phyloP scores from a whole-genome alignment of 2,113 vertebrate species.

The Peromyscus californicus region DNA sequence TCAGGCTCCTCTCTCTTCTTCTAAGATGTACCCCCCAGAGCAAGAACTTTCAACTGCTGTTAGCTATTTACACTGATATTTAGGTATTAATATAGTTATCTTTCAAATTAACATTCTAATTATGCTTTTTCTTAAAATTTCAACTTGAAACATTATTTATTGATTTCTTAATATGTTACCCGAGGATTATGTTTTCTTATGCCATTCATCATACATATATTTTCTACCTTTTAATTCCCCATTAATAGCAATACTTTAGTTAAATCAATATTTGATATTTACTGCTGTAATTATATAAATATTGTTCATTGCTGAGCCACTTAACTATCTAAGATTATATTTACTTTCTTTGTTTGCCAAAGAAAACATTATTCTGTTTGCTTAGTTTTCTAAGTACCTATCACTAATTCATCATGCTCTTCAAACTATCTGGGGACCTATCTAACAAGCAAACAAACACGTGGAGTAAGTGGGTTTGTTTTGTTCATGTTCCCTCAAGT shows the following conservation, averaged over 20 bases:
- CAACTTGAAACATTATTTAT: constrained; percentile 26
- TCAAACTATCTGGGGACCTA: not conserved
- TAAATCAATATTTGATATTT: constrained; percentile 34
- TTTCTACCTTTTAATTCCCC: not conserved
- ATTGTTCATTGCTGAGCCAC: not conserved
- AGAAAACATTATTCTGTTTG: constrained; percentile 16
- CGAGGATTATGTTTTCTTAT: not conserved
- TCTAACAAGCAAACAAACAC: not conserved
- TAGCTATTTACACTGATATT: not conserved
- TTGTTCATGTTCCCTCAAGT: not conserved
- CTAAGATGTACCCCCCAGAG: not conserved
- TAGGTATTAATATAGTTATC: not conserved
- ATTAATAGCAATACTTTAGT: not conserved
- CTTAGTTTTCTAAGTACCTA: constrained; percentile 4
- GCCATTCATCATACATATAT: not conserved
- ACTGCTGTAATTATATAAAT: not conserved
- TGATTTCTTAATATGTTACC: not conserved
- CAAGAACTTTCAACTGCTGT: not conserved
- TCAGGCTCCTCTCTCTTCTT: not conserved
- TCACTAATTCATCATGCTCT: not conserved
- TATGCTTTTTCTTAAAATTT: not conserved
- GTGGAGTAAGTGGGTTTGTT: not conserved
- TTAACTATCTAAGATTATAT: not conserved
- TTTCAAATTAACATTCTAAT: constrained; percentile 34
- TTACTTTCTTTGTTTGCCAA: constrained; percentile 16